Evolutionary conservation across 2,888 invertebrate genomes (phyloP), one percentile per base, ranked within the genome.

Genomic region (Tridacna gigas): DNA sequence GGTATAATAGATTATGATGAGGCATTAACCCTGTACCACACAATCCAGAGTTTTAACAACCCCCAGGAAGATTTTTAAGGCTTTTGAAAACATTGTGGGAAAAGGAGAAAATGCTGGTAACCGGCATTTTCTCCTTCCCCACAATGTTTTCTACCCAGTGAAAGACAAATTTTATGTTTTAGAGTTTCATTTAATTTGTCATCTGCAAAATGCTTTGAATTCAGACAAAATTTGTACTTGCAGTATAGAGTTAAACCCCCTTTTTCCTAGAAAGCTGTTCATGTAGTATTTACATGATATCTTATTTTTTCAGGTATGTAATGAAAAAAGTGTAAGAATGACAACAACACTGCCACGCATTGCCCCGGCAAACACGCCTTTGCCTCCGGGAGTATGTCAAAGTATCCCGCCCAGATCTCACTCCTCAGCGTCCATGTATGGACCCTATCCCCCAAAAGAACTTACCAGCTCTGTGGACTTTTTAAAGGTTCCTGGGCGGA

Each of bases 361-460:
- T 18, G 89, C 91, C 13, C 91, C 91, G 13, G 28, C 80, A 20
- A 80, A 88, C 75, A 92, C 91, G 15, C 91, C 91, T 26, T 77
- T 89, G 28, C 82, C 89, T 22, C 80, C 88, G 67, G 85, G 82
- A n/a, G 66, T 83, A 20, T 83, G 67, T 12, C 81, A 85, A 7
- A 47, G 47, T 37, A 81, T 51, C 13, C 80, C 85, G 0, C 85
- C 84, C 5, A 81, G 89, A 37, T 86, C 90, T 74, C 86, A 89
- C 48, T 89, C 90, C 15, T 87, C 88, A 51, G 84, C 84, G 7
- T 86, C 90, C 20, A 51, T 82, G 74, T 93, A 92, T 83, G 91
- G 89, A 51, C 87, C 92, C 11, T 93, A 93, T 84, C 93, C 93
- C 13, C 93, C 92, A 22, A 88, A 89, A 66, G 90, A 93, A 65